phyloP scores from a whole-genome alignment of 2,113 vertebrate genomes.

The Dicerorhinus sumatrensis region DNA sequence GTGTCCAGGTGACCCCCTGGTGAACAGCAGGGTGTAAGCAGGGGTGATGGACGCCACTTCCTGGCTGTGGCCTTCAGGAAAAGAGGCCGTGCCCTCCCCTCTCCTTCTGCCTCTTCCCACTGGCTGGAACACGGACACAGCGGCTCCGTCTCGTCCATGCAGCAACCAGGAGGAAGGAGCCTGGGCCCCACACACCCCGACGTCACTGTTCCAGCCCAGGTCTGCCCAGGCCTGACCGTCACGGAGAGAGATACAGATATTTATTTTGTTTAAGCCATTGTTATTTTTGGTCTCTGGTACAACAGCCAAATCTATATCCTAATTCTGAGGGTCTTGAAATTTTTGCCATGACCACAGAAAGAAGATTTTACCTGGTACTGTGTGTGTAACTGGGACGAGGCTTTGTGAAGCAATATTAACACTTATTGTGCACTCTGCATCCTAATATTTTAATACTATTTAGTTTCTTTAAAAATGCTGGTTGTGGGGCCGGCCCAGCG shows the following conservation, averaged over 20 bases:
- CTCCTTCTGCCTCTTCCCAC: not conserved
- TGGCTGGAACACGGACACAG: fast-evolving
- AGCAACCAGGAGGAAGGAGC: not conserved
- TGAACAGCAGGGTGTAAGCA: not conserved
- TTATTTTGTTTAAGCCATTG: not conserved
- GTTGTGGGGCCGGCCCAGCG: too few species aligned
- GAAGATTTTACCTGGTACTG: not conserved
- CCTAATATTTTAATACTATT: not conserved
- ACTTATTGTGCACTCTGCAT: not conserved
- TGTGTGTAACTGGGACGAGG: not conserved
- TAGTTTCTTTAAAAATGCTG: not conserved
- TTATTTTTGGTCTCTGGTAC: not conserved
- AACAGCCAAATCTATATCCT: not conserved
- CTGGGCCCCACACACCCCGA: not conserved
- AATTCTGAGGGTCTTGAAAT: not conserved
- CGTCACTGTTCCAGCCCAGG: not conserved
- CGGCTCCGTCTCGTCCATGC: fast-evolving
- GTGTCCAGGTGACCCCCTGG: not conserved
- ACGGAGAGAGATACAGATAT: not conserved
- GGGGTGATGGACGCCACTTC: not conserved
- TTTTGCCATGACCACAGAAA: not conserved
- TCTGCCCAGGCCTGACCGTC: not conserved
- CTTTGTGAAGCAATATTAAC: not conserved
- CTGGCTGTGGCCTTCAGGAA: not conserved
- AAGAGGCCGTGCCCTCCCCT: too few species aligned